A percentile compares a stretch with the other conserved stretches of the same genome.
Conservation (phyloP, 2,113 vertebrate species). For the Pongo pygmaeus region DNA sequence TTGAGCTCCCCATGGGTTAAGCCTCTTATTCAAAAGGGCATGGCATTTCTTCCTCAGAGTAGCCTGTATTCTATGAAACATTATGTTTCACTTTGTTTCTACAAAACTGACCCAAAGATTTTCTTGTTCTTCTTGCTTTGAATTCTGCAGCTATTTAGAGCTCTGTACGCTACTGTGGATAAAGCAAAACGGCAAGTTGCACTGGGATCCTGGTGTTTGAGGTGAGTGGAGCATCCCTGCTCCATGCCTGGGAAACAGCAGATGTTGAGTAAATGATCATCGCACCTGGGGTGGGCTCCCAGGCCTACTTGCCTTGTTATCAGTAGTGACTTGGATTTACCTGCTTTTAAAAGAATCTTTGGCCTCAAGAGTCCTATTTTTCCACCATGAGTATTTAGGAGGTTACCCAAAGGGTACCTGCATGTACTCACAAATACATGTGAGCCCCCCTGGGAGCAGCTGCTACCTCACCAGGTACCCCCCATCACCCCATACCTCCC, state of each 20-base stretch:
- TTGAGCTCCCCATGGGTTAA: neutral
- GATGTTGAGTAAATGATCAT: rapidly evolving
- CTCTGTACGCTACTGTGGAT: neutral
- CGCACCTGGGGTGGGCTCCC: too few relatives aligned
- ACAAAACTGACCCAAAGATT: neutral
- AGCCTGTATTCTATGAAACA: neutral
- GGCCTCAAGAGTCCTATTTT: neutral
- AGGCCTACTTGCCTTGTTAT: neutral
- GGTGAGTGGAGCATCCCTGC: neutral
- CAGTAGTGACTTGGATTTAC: neutral
- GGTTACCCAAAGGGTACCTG: neutral
- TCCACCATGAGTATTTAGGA: neutral
- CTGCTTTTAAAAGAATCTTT: neutral
- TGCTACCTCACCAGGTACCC: rapidly evolving
- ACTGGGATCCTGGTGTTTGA: rapidly evolving
- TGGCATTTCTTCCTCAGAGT: neutral
- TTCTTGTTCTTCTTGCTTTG: neutral
- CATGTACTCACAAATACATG: neutral
- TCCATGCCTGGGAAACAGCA: neutral
- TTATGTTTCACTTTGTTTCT: neutral
- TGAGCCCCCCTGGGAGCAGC: neutral
- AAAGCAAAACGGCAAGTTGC: neutral
- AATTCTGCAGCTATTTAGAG: neutral
- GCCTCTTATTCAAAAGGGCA: neutral
- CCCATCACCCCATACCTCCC: neutral